Conservation (phyloP, 2,888 invertebrate species). For the Prosapia bicincta region DNA sequence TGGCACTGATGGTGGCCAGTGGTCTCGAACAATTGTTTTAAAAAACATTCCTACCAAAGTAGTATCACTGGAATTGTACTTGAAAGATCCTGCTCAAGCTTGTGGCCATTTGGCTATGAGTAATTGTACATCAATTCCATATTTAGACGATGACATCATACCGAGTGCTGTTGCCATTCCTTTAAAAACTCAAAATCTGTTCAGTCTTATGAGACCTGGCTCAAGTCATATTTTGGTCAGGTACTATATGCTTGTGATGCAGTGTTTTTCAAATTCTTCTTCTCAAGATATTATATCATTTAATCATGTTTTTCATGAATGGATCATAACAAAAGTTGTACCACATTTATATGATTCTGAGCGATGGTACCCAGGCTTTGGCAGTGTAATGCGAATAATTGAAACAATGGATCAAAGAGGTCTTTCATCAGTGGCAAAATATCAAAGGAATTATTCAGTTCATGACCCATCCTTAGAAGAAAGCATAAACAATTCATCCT, state of each 20-base stretch:
- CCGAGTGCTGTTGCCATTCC: slow-evolving; percentile 36
- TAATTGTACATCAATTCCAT: slow-evolving; percentile 30
- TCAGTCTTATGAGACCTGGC: slow-evolving; percentile 33
- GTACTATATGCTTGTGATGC: slow-evolving; percentile 35
- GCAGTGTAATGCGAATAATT: slow-evolving; percentile 37
- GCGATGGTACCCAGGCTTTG: slow-evolving; percentile 36
- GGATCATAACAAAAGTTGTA: slow-evolving; percentile 14
- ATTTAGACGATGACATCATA: slow-evolving; percentile 34
- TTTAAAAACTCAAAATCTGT: slow-evolving; percentile 32
- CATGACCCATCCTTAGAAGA: background rate
- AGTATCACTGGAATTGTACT: background rate
- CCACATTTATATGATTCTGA: slow-evolving; percentile 33
- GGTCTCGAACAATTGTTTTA: slow-evolving; percentile 35
- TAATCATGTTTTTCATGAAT: slow-evolving; percentile 30
- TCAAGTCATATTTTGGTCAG: slow-evolving; percentile 35
- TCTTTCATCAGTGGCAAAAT: background rate
- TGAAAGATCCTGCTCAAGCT: slow-evolving; percentile 3
- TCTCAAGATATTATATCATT: slow-evolving; percentile 31
- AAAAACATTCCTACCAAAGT: slow-evolving; percentile 32
- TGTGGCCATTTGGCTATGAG: slow-evolving; percentile 6
- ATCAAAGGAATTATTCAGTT: background rate
- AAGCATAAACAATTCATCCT: background rate
- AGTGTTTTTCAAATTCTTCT: slow-evolving; percentile 31
- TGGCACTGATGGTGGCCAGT: slow-evolving; percentile 34
- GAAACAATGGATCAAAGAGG: slow-evolving; percentile 37